Percentiles rank a stretch among this genome's conserved stretches.
Evolutionary conservation across 2,888 invertebrate genomes (phyloP).

Genomic region (Andricus curvator): DNA sequence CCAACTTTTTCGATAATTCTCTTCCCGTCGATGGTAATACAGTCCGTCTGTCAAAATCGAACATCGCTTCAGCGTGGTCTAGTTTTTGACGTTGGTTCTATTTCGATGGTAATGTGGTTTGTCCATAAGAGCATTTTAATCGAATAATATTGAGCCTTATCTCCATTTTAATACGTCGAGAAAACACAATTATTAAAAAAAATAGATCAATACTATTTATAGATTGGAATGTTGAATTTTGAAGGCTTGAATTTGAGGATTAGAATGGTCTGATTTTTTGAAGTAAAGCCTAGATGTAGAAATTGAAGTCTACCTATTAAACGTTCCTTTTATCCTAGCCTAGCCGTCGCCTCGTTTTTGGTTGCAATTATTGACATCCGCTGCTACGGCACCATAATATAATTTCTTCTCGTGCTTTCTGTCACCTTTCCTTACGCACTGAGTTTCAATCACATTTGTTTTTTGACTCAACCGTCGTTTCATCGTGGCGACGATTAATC

Average conservation of each 20-base stretch:
- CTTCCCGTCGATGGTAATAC: constrained; percentile 21
- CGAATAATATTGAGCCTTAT: not conserved
- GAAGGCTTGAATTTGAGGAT: no score
- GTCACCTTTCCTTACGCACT: not conserved
- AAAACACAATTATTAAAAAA: no score
- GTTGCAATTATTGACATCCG: constrained; percentile 16
- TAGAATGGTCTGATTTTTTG: no score
- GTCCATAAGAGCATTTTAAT: not conserved
- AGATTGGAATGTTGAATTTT: no score
- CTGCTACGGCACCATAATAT: constrained; percentile 10
- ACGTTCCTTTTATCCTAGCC: constrained; percentile 2
- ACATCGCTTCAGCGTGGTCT: not conserved
- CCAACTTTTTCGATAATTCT: constrained; percentile 39
- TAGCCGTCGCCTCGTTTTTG: constrained; percentile 4
- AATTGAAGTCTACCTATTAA: not conserved
- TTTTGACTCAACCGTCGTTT: not conserved
- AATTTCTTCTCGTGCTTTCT: constrained; percentile 12
- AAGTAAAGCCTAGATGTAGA: not conserved
- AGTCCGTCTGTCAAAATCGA: constrained; percentile 25
- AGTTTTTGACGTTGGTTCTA: not conserved
- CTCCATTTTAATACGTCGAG: not conserved
- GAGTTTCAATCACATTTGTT: not conserved
- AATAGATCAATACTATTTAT: no score
- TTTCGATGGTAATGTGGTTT: not conserved
- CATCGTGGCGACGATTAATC: not conserved